Evolutionary conservation across 1,140 invertebrate species (phyloP).

Genomic region (Berghia stephanieae): DNA sequence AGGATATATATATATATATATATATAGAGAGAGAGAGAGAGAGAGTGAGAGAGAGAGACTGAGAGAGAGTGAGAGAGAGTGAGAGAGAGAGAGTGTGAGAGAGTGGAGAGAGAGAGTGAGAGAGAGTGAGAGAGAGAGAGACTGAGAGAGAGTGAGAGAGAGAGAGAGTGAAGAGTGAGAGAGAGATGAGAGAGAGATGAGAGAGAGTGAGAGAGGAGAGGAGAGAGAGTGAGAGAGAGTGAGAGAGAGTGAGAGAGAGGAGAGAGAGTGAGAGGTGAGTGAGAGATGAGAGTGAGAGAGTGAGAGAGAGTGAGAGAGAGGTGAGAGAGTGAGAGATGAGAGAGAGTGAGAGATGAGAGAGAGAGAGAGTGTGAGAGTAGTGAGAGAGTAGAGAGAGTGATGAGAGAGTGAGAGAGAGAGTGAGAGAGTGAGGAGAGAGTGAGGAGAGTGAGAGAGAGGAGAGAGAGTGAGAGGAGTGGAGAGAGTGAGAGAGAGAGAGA

Average conservation of each 20-base stretch:
- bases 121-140: not conserved
- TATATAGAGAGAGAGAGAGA: too few species aligned
- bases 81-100: constrained; percentile 4
- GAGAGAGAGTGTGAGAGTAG: not conserved
- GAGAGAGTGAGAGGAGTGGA: not conserved
- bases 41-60: constrained; percentile 23
- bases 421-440: not conserved
- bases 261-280: not conserved
- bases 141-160: not conserved
- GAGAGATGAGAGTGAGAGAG: not conserved
- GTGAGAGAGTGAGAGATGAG: not conserved
- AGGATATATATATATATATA: too few species aligned
- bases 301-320: not conserved
- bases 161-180: not conserved
- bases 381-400: not conserved
- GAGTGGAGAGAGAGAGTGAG: not conserved
- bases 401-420: not conserved
- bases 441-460: not conserved
- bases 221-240: not conserved
- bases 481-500: too few species aligned
- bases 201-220: not conserved
- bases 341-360: not conserved
- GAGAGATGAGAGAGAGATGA: not conserved
- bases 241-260: not conserved
- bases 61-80: constrained; percentile 17